These are phyloP conservation scores for Miichthys miiuy DNA, from an alignment of 2,797 vertebrate species.

Conservation along the genomic window DNA sequence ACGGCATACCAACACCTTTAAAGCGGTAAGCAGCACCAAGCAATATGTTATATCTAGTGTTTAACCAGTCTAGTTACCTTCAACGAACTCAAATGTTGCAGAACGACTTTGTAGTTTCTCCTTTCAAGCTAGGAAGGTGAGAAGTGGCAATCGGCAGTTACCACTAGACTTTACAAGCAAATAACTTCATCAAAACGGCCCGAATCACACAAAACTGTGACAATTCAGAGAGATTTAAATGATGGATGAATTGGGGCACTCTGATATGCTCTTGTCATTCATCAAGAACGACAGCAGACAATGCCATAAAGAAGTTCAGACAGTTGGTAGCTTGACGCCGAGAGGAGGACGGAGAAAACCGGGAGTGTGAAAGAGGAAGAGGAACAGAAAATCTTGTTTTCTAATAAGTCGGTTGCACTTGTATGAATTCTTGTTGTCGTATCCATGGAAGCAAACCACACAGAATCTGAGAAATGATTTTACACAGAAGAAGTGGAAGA, in stretches of 20 bases:
- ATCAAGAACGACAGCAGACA: conserved; percentile 9
- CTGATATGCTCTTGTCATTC: background rate
- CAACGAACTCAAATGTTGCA: no score
- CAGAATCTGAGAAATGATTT: background rate
- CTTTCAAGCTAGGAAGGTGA: no score
- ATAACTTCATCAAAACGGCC: background rate
- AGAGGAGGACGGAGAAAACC: background rate
- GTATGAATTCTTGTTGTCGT: background rate
- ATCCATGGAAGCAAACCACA: background rate
- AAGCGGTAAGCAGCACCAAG: no score
- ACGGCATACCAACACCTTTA: no score
- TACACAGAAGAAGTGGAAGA: conserved; percentile 6
- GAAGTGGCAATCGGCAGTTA: no score
- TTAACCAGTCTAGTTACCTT: no score
- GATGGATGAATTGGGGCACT: background rate
- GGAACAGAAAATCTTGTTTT: conserved; percentile 3
- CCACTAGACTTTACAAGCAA: no score
- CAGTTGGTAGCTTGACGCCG: conserved; percentile 25
- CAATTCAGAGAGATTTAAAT: background rate
- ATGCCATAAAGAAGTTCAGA: background rate
- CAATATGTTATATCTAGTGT: no score
- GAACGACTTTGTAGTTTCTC: no score
- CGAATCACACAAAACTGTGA: background rate
- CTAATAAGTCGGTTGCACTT: background rate
- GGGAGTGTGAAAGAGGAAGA: background rate